Evolutionary conservation across 1,140 invertebrate genomes (phyloP).

Genomic region (Carposina sasakii): DNA sequence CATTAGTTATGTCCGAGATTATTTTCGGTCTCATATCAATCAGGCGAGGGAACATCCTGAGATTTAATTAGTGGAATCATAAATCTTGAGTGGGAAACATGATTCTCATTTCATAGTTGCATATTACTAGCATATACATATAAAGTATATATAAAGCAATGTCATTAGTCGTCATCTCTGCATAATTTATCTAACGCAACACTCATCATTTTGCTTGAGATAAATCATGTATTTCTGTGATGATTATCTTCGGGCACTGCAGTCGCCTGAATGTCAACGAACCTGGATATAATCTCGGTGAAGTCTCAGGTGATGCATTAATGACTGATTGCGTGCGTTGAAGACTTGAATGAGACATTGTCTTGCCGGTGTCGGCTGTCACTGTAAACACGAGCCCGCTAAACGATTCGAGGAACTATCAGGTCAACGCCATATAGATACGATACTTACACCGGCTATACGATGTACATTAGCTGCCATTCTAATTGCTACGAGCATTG

Average conservation of each 20-base stretch:
- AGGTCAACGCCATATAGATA: conserved; percentile 17
- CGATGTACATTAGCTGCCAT: background rate
- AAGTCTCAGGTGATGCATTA: too few relatives aligned
- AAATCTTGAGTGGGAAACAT: conserved; percentile 19
- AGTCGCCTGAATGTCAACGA: too few relatives aligned
- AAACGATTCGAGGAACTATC: conserved; percentile 18
- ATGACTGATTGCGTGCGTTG: too few relatives aligned
- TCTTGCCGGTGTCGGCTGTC: conserved; percentile 11
- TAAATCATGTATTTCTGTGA: too few relatives aligned
- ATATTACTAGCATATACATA: too few relatives aligned
- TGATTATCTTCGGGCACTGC: too few relatives aligned
- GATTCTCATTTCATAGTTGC: conserved; percentile 13
- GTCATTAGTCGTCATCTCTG: conserved; percentile 30
- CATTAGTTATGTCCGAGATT: conserved; percentile 6
- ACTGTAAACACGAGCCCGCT: background rate
- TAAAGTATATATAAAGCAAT: too few relatives aligned
- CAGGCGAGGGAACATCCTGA: conserved; percentile 19
- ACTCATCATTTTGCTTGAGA: too few relatives aligned
- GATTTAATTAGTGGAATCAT: conserved; percentile 29
- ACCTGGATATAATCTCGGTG: too few relatives aligned
- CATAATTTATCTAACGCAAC: too few relatives aligned
- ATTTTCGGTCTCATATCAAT: conserved; percentile 26
- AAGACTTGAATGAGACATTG: conserved; percentile 21
- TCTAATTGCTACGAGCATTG: conserved; percentile 25
- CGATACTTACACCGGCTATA: background rate